Conservation (phyloP, 2,113 vertebrate species). For the Odocoileus hemionus region DNA sequence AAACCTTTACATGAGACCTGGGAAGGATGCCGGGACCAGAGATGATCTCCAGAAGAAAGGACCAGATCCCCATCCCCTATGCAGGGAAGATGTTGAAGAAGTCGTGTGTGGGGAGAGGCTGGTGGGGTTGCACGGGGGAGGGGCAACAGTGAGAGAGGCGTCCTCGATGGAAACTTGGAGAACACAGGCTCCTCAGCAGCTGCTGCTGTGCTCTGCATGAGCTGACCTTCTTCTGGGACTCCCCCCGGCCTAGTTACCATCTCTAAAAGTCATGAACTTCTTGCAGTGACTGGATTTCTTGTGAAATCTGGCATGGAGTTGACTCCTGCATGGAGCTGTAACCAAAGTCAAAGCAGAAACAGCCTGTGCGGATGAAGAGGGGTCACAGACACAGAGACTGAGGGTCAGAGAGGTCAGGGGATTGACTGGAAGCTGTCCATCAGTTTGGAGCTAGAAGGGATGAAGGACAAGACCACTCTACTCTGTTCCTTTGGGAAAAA, state of each 20-base stretch:
- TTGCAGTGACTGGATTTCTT: background rate
- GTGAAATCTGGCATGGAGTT: background rate
- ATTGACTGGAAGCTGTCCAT: background rate
- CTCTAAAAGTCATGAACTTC: background rate
- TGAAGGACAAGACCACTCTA: background rate
- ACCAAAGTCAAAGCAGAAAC: background rate
- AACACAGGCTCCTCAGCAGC: rapidly evolving
- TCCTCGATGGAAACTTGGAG: background rate
- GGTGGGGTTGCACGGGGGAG: background rate
- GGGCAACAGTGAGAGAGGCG: background rate
- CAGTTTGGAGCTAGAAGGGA: background rate
- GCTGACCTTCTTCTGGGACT: background rate
- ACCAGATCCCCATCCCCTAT: background rate
- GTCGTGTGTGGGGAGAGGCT: background rate
- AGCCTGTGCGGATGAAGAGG: background rate
- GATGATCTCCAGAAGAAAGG: background rate
- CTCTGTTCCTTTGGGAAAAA: background rate
- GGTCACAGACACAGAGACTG: background rate
- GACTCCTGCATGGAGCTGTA: background rate
- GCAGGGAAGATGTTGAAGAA: background rate
- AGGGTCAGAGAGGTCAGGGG: background rate
- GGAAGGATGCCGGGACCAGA: background rate
- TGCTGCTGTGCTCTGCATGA: too few relatives aligned
- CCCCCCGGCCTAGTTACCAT: background rate
- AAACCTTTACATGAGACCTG: background rate